These are phyloP conservation scores for Yponomeuta sedellus DNA, from an alignment of 2,888 invertebrate species.

Conservation along the genomic window DNA sequence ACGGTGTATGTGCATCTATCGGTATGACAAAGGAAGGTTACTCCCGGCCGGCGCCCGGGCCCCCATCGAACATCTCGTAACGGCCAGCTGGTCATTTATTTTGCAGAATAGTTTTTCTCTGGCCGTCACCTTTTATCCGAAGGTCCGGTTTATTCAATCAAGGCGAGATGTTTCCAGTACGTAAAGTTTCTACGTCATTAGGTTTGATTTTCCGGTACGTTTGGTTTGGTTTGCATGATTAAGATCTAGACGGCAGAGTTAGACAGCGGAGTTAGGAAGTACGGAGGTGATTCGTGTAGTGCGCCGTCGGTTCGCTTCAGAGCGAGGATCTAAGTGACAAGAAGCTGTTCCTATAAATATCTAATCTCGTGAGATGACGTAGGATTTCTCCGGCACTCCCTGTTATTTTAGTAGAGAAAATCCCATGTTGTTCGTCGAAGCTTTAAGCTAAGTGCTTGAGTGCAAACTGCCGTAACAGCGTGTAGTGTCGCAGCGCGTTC, in stretches of 20 bases:
- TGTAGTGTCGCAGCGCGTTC: neutral
- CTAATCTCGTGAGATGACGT: neutral
- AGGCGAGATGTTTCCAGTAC: slow-evolving; percentile 1
- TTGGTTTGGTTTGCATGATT: neutral
- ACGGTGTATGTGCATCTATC: too few relatives aligned
- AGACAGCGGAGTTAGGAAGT: neutral
- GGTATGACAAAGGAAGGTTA: too few relatives aligned
- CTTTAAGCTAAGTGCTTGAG: slow-evolving; percentile 5
- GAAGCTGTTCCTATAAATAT: neutral
- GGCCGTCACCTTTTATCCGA: neutral
- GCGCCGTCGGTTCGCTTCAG: neutral
- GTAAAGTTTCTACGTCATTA: neutral
- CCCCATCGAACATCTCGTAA: neutral
- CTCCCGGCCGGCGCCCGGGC: too few relatives aligned
- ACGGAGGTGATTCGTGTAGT: neutral
- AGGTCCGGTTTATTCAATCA: neutral
- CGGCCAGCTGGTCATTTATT: neutral
- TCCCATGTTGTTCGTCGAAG: slow-evolving; percentile 10
- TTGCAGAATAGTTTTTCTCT: neutral
- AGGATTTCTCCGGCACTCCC: neutral
- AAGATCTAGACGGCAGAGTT: neutral
- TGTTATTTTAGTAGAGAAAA: slow-evolving; percentile 7
- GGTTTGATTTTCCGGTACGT: neutral
- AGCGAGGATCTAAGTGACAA: neutral
- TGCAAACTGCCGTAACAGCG: slow-evolving; percentile 3